phyloP scores from a whole-genome alignment of 2,113 vertebrate species.

The Cryptomyrus ogoouensis region DNA sequence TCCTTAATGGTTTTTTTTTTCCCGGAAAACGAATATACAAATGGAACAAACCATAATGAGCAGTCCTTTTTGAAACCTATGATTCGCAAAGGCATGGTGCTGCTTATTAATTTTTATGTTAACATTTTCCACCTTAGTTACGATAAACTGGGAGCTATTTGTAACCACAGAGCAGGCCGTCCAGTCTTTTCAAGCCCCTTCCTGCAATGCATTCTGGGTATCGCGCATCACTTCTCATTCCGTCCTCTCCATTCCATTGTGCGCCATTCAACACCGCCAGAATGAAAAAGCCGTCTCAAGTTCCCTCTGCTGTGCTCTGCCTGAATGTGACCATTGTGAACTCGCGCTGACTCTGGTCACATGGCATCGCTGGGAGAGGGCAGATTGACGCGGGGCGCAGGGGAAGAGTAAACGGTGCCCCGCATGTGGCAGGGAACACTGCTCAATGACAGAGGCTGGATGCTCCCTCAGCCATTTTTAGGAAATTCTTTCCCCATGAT shows the following conservation, averaged over 20 bases:
- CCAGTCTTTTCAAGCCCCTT: not conserved
- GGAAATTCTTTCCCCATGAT: conserved; percentile 20
- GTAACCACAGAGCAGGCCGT: not conserved
- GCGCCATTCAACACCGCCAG: not conserved
- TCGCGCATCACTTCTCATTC: not conserved
- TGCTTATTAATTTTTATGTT: not conserved
- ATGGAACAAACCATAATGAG: not conserved
- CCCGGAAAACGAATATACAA: not conserved
- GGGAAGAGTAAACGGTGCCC: not conserved
- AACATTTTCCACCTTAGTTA: not conserved
- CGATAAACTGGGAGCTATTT: not conserved
- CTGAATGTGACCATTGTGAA: conserved; percentile 12
- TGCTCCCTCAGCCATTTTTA: conserved; percentile 15
- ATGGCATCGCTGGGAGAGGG: not conserved
- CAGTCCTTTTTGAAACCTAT: not conserved
- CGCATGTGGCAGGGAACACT: not conserved
- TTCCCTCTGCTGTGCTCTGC: not conserved
- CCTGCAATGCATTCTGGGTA: not conserved
- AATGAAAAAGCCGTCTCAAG: not conserved
- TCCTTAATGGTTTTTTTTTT: not conserved
- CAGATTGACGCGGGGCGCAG: not conserved
- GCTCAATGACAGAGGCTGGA: not conserved
- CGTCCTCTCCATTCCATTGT: not conserved
- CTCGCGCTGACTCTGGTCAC: conserved; percentile 8
- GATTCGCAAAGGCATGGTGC: not conserved